These are phyloP conservation scores for Irena cyanogastra DNA, from an alignment of 2,113 vertebrate species.

Conservation along the genomic window DNA sequence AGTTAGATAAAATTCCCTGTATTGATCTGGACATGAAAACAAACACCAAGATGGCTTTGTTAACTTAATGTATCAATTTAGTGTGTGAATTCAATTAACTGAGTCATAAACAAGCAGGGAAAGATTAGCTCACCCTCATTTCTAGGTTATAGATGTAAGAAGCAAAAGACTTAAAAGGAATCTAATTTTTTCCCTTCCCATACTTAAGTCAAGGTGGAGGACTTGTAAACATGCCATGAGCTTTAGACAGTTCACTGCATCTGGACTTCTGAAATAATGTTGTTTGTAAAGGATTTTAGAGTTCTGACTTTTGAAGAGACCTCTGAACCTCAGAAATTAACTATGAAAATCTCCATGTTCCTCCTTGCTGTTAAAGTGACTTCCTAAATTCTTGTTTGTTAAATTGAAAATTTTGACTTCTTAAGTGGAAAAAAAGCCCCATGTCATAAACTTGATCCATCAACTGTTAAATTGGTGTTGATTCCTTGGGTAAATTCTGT, in stretches of 20 bases:
- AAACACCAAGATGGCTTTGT: neutral
- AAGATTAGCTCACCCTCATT: neutral
- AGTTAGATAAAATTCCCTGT: neutral
- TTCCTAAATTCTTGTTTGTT: neutral
- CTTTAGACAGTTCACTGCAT: neutral
- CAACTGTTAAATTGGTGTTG: neutral
- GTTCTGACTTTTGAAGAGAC: neutral
- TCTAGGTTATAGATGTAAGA: neutral
- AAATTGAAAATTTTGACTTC: neutral
- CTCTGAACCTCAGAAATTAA: neutral
- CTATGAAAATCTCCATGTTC: neutral
- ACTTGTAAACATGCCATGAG: neutral
- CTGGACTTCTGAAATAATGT: neutral
- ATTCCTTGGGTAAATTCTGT: slow-evolving; percentile 4
- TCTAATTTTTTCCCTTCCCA: neutral
- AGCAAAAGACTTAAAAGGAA: neutral
- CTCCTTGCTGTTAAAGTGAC: neutral
- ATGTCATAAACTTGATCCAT: neutral
- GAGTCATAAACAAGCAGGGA: neutral
- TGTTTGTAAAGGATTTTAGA: neutral
- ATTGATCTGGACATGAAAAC: neutral
- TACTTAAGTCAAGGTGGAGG: neutral
- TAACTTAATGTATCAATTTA: neutral
- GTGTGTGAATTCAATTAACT: neutral
- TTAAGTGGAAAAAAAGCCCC: neutral